These are phyloP conservation scores for Linnaemya vulpina DNA, from an alignment of 2,888 invertebrate species.

Conservation along the genomic window DNA sequence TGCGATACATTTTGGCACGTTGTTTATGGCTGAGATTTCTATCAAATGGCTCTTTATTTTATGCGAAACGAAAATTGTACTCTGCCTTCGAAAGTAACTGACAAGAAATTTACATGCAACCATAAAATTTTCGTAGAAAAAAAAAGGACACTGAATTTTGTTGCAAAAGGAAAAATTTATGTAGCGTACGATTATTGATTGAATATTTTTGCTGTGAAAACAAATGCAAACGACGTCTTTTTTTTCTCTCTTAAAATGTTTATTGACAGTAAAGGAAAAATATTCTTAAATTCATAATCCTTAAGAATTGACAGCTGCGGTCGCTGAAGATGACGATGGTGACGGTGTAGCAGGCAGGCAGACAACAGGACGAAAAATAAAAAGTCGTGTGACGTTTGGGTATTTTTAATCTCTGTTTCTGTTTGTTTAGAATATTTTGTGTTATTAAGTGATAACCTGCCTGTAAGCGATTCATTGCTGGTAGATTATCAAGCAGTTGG, in stretches of 20 bases:
- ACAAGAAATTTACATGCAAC: slow-evolving; percentile 15
- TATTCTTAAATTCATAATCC: neutral
- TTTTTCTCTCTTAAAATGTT: neutral
- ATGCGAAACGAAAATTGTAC: neutral
- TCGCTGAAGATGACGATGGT: neutral
- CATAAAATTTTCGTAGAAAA: neutral
- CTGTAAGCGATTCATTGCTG: slow-evolving; percentile 1
- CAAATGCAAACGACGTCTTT: neutral
- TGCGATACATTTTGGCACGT: slow-evolving; percentile 27
- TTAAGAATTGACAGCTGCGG: neutral
- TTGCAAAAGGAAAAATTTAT: slow-evolving; percentile 44
- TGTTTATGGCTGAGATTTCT: slow-evolving; percentile 1
- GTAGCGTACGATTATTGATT: slow-evolving; percentile 45
- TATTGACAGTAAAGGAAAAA: slow-evolving; percentile 1
- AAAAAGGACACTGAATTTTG: neutral
- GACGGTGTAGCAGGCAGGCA: neutral
- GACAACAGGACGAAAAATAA: neutral
- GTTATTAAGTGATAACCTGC: slow-evolving; percentile 2
- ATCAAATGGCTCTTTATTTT: slow-evolving; percentile 3
- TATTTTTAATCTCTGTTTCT: neutral
- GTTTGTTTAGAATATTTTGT: neutral
- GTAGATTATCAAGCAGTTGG: neutral
- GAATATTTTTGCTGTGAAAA: slow-evolving; percentile 22
- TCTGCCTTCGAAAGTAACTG: neutral
- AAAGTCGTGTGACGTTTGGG: no score